These are phyloP conservation scores for Gortyna flavago DNA, from an alignment of 2,888 invertebrate species.

Conservation along the genomic window DNA sequence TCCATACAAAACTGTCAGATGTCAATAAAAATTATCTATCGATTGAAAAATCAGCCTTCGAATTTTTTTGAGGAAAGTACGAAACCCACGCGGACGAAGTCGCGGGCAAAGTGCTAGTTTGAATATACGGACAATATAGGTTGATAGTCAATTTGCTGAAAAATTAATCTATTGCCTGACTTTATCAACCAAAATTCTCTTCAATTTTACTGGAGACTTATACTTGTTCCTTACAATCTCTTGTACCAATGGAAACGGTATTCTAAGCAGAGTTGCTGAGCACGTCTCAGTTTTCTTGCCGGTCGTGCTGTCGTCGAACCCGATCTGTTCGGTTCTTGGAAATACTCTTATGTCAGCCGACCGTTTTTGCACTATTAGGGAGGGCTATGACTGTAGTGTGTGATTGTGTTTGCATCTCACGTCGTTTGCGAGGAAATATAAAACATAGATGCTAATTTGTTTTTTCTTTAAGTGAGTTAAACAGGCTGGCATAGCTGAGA, in stretches of 20 bases:
- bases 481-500: neutral
- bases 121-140: neutral
- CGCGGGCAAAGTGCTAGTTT: too few species aligned
- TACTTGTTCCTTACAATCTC: neutral
- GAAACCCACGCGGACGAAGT: too few species aligned
- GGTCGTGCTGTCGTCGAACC: constrained; percentile 62
- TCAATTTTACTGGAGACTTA: neutral
- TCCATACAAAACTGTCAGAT: too few species aligned
- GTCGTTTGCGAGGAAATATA: constrained; percentile 6
- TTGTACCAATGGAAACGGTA: constrained; percentile 61
- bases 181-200: neutral
- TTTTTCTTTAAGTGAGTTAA: constrained; percentile 4
- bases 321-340: constrained; percentile 73
- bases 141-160: neutral
- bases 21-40: too few species aligned
- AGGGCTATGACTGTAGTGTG: constrained; percentile 25
- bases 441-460: constrained; percentile 3
- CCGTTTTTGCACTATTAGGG: constrained; percentile 60
- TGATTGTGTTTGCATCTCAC: constrained; percentile 49
- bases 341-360: constrained; percentile 63
- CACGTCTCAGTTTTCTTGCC: constrained; percentile 79
- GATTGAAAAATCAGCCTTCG: too few species aligned
- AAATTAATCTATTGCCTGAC: neutral
- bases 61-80: too few species aligned
- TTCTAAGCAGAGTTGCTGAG: constrained; percentile 69